Evolutionary conservation across 2,888 invertebrate species (phyloP).

Genomic region (Drosophila recens): DNA sequence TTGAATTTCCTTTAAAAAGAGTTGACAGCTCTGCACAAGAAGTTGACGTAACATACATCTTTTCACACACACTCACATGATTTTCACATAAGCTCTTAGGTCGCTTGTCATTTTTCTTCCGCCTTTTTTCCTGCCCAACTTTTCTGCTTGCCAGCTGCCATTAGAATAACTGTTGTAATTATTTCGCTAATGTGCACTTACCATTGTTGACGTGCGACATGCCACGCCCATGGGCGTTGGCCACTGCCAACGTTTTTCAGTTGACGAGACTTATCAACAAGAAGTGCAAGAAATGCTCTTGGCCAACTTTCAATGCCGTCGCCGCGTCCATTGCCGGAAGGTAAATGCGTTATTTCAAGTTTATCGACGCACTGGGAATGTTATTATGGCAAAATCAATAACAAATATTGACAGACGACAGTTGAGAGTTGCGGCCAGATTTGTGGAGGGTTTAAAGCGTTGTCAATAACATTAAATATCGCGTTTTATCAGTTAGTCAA

Average conservation of each 20-base stretch:
- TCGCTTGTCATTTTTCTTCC: neutral
- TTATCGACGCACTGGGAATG: conserved; percentile 75
- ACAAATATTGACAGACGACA: conserved; percentile 66
- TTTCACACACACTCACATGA: neutral
- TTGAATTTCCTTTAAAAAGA: neutral
- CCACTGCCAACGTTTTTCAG: neutral
- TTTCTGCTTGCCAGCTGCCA: conserved; percentile 36
- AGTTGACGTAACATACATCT: neutral
- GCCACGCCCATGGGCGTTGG: conserved; percentile 27
- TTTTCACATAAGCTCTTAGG: neutral
- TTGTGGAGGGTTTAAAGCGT: conserved; percentile 42
- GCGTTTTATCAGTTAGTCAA: conserved; percentile 37
- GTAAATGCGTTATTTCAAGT: conserved; percentile 74
- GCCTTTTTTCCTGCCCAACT: neutral
- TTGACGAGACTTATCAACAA: conserved; percentile 31
- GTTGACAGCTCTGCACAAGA: neutral
- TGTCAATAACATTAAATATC: conserved; percentile 53
- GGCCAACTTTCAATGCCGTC: conserved; percentile 1
- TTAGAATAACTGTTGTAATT: conserved; percentile 67
- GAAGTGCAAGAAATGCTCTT: neutral
- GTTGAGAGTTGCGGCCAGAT: conserved; percentile 49
- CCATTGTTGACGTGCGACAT: conserved; percentile 54
- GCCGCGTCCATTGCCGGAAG: conserved; percentile 55
- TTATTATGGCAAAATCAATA: conserved; percentile 77
- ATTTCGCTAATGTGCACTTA: conserved; percentile 68